phyloP scores from a whole-genome alignment of 2,888 invertebrate genomes.

The Tethea ocularis region DNA sequence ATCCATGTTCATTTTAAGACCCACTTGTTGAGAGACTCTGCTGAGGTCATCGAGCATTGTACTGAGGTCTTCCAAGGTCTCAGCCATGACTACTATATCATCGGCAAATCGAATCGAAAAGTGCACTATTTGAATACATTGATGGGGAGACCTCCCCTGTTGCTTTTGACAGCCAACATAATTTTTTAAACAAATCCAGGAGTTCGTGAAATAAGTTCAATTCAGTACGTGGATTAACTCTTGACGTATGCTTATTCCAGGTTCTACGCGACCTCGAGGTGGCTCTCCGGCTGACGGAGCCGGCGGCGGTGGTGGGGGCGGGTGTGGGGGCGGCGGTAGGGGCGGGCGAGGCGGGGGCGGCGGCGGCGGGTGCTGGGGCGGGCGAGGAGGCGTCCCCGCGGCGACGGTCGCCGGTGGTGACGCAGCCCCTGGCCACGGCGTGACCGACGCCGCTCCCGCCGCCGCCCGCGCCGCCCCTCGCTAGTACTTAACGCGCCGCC shows the following conservation, averaged over 20 bases:
- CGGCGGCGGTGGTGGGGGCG: slow-evolving; percentile 42
- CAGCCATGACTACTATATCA: no score
- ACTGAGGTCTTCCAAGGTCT: no score
- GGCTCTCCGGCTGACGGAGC: slow-evolving; percentile 87
- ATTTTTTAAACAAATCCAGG: no score
- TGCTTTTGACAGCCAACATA: no score
- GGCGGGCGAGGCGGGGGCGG: slow-evolving; percentile 26
- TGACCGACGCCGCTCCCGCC: slow-evolving; percentile 67
- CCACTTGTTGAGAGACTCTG: no score
- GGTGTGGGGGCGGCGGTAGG: slow-evolving; percentile 51
- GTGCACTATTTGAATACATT: no score
- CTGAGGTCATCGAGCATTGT: no score
- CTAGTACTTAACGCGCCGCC: slow-evolving; percentile 11
- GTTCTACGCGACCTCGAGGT: slow-evolving; percentile 95
- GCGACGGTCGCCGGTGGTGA: slow-evolving; percentile 81
- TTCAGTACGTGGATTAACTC: no score
- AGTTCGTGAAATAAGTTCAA: no score
- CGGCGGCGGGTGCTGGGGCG: slow-evolving; percentile 70
- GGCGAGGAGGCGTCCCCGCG: slow-evolving; percentile 83
- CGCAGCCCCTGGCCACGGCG: slow-evolving; percentile 73
- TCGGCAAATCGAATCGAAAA: no score
- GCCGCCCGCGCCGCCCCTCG: slow-evolving; percentile 19
- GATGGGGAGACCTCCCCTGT: no score
- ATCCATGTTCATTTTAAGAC: no score
- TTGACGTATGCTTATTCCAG: slow-evolving; percentile 35